Conservation (phyloP, 2,888 invertebrate species). For the Callosobruchus maculatus region DNA sequence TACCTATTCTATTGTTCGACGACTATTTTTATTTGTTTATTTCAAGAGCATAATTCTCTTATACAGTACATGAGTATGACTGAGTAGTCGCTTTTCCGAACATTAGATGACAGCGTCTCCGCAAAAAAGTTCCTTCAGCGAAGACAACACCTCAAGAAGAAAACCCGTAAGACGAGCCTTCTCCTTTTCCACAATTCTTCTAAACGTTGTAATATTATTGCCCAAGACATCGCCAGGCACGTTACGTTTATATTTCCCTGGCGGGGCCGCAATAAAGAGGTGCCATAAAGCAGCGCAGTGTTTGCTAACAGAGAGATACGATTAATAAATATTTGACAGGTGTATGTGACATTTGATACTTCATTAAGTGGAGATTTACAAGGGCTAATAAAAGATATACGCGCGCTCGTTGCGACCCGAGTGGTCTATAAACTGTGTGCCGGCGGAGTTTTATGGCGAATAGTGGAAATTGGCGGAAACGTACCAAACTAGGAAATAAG, state of each 20-base stretch:
- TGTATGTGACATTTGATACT: conserved; percentile 45
- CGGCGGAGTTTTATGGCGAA: neutral
- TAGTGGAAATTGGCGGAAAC: neutral
- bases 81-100: too few relatives aligned
- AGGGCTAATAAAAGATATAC: conserved; percentile 47
- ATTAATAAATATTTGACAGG: conserved; percentile 43
- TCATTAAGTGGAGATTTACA: conserved; percentile 47
- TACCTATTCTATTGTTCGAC: too few relatives aligned
- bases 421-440: conserved; percentile 39
- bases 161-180: neutral
- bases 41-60: too few relatives aligned
- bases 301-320: conserved; percentile 23
- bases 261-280: neutral
- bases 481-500: neutral
- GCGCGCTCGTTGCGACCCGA: conserved; percentile 40
- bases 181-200: neutral
- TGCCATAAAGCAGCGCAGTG: neutral
- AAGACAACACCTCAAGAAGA: too few relatives aligned
- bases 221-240: neutral
- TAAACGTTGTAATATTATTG: neutral
- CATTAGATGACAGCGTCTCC: too few relatives aligned
- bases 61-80: too few relatives aligned
- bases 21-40: too few relatives aligned
- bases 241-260: neutral
- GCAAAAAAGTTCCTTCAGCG: too few relatives aligned